These are phyloP conservation scores for Fragum whitleyi DNA, from an alignment of 2,888 invertebrate genomes.

Conservation along the genomic window DNA sequence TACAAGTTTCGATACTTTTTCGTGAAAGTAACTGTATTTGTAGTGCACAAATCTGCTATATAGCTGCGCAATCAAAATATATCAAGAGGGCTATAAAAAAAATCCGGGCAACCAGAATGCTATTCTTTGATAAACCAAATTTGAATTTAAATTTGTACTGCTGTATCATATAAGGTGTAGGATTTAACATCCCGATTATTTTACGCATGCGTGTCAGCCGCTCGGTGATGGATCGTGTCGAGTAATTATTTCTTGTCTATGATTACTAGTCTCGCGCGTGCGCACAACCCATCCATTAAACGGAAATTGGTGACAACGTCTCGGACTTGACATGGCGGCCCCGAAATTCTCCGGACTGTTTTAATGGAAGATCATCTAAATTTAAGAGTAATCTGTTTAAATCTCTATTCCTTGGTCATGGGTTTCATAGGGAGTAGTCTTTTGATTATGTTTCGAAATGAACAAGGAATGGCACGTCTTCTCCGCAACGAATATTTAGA, in stretches of 20 bases:
- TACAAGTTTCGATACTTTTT: too few relatives aligned
- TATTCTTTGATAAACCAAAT: too few relatives aligned
- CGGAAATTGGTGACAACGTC: constrained; percentile 23
- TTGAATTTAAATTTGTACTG: too few relatives aligned
- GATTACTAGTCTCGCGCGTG: constrained; percentile 36
- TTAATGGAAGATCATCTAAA: constrained; percentile 17
- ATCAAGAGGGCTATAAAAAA: too few relatives aligned
- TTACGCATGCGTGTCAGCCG: constrained; percentile 48
- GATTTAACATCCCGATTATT: constrained; percentile 27
- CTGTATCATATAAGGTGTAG: neutral
- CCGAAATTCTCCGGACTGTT: constrained; percentile 8
- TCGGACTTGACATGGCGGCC: constrained; percentile 20
- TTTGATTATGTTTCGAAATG: too few relatives aligned
- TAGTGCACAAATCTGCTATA: too few relatives aligned
- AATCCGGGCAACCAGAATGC: too few relatives aligned
- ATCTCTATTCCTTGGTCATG: neutral
- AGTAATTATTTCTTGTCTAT: constrained; percentile 49
- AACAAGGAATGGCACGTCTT: too few relatives aligned
- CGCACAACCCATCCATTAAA: constrained; percentile 25
- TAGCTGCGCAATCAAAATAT: too few relatives aligned
- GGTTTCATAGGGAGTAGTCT: neutral
- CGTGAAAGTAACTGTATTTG: too few relatives aligned
- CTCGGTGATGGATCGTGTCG: constrained; percentile 41
- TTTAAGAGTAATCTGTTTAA: neutral
- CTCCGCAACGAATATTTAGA: too few relatives aligned